A percentile compares a stretch with the other conserved stretches of the same genome.
phyloP scores from a whole-genome alignment of 2,888 invertebrate species.

The Adineta ricciae region DNA sequence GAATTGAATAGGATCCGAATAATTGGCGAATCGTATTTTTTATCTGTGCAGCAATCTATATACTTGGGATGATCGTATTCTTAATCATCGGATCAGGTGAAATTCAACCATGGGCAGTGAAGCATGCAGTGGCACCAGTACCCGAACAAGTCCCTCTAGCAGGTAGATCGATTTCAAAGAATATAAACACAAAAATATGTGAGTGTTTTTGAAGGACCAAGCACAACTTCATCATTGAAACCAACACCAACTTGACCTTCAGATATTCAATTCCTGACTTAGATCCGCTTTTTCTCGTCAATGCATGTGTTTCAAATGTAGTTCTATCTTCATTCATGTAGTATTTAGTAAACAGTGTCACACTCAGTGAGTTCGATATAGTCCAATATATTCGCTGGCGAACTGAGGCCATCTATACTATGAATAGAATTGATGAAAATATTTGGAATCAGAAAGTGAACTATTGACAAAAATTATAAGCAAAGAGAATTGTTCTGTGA shows the following conservation, averaged over 20 bases:
- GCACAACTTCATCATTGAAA: neutral
- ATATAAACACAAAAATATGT: neutral
- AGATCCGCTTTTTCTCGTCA: neutral
- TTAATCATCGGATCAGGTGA: slow-evolving; percentile 29
- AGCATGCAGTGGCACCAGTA: neutral
- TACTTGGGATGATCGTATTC: slow-evolving; percentile 19
- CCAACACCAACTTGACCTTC: neutral
- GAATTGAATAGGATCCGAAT: slow-evolving; percentile 23
- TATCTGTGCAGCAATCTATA: slow-evolving; percentile 29
- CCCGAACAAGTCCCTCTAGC: slow-evolving; percentile 21
- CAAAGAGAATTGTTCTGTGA: neutral
- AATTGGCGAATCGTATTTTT: slow-evolving; percentile 34
- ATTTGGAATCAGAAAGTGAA: neutral
- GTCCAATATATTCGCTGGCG: neutral
- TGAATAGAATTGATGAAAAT: neutral
- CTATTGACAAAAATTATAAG: neutral
- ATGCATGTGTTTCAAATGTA: neutral
- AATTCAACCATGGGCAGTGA: slow-evolving; percentile 29
- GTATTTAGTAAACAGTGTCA: neutral
- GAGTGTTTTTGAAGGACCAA: neutral
- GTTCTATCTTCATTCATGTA: neutral
- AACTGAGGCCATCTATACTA: neutral
- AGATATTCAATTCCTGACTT: neutral
- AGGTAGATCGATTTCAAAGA: neutral
- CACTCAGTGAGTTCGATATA: no score